phyloP scores from a whole-genome alignment of 2,113 vertebrate genomes.

The Cyrtonyx montezumae region DNA sequence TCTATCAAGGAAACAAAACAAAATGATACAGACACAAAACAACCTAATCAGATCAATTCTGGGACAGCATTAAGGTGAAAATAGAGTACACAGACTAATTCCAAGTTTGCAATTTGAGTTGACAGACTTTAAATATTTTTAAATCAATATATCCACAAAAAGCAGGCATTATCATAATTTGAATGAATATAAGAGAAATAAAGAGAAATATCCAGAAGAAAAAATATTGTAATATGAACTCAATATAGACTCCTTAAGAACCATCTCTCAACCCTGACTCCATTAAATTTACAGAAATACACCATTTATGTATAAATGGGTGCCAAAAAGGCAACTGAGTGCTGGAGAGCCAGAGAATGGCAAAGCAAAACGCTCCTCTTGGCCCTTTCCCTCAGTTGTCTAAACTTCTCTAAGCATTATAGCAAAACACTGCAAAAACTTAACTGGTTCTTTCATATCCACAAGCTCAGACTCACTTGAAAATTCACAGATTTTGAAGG shows the following conservation, averaged over 20 bases:
- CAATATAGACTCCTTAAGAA: neutral
- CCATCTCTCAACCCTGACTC: neutral
- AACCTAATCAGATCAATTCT: neutral
- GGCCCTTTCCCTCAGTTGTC: neutral
- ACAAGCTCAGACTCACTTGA: neutral
- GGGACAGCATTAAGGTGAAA: neutral
- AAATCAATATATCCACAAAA: neutral
- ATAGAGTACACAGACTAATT: neutral
- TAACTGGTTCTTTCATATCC: neutral
- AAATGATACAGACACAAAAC: neutral
- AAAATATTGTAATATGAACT: neutral
- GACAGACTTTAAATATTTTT: neutral
- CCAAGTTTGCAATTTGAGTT: neutral
- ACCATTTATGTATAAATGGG: neutral
- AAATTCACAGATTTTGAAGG: neutral
- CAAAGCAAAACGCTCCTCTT: neutral
- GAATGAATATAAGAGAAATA: neutral
- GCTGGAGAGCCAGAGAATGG: neutral
- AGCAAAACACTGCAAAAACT: neutral
- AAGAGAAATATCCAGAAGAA: neutral
- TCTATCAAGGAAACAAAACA: neutral
- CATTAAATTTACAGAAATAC: neutral
- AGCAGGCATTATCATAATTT: neutral
- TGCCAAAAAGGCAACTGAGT: neutral
- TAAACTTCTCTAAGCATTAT: neutral